Conservation (phyloP, 2,113 vertebrate species). For the Raja brachyura region DNA sequence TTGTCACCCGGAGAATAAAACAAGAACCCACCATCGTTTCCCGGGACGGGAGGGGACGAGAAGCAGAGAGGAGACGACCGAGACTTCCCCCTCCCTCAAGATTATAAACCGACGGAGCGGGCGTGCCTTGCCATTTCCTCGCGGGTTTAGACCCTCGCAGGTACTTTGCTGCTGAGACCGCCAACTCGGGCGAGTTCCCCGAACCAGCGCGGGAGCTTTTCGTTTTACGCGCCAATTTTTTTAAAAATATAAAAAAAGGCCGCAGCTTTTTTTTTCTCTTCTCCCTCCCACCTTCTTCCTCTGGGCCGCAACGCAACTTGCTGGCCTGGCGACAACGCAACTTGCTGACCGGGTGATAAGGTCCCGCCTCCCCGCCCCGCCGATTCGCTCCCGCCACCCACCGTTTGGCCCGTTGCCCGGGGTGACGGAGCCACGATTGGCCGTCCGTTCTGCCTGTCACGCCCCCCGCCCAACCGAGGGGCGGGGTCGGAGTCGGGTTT, state of each 20-base stretch:
- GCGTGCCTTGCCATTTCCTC: not conserved
- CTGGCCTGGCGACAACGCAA: not conserved
- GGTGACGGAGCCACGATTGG: not conserved
- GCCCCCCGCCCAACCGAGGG: not conserved
- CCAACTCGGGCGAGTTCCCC: too few species aligned
- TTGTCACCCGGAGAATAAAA: not conserved
- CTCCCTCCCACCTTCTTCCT: not conserved
- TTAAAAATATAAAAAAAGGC: not conserved
- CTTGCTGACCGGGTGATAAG: not conserved
- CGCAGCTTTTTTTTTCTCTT: not conserved
- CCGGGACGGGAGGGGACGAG: not conserved
- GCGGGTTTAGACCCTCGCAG: too few species aligned
- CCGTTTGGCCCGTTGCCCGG: not conserved
- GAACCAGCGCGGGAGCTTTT: not conserved
- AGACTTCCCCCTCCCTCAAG: not conserved
- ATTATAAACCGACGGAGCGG: not conserved
- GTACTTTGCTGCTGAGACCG: too few species aligned
- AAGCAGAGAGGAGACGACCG: too few species aligned
- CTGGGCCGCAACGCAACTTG: not conserved
- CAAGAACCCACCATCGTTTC: not conserved
- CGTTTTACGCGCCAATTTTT: conserved; percentile 31
- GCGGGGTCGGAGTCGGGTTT: too few species aligned
- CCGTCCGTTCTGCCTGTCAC: not conserved
- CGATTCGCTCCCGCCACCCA: not conserved
- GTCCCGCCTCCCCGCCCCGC: not conserved